Evolutionary conservation across 37 sponge, comb jelly and placozoan species (phyloP).

Genomic region (Dysidea cf. avara): DNA sequence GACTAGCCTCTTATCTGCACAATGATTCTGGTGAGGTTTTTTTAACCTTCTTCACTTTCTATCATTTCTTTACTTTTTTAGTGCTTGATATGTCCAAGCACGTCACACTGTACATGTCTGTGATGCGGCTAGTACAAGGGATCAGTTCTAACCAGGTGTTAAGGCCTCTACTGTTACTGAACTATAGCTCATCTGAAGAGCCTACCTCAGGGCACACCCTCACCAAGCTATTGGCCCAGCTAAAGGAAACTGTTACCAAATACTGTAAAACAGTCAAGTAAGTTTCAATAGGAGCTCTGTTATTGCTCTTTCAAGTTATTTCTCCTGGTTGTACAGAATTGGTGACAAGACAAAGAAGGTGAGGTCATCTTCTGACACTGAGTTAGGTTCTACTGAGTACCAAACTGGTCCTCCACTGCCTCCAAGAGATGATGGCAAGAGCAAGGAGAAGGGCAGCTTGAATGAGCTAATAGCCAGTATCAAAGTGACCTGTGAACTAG

Average conservation of each 20-base stretch:
- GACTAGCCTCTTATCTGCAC: conserved; percentile 66
- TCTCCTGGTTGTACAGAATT: no score
- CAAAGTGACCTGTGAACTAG: no score
- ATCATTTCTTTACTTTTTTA: not conserved
- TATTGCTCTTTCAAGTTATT: not conserved
- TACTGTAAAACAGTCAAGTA: conserved; percentile 65
- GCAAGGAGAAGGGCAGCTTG: not conserved
- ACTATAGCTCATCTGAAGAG: no score
- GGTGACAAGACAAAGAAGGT: no score
- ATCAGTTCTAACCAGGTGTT: conserved; percentile 34
- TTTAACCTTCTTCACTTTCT: not conserved
- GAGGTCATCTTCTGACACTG: no score
- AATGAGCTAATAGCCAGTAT: not conserved
- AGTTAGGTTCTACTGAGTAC: not conserved
- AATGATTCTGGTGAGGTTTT: conserved; percentile 76
- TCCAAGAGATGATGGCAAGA: not conserved
- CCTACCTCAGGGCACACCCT: conserved; percentile 25
- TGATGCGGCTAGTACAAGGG: conserved; percentile 48
- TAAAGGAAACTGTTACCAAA: conserved; percentile 33
- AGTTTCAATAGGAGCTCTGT: conserved; percentile 1
- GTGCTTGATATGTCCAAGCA: conserved; percentile 89
- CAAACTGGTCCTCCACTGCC: not conserved
- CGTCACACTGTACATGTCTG: conserved; percentile 66
- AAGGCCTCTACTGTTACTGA: conserved; percentile 19
- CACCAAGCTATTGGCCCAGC: conserved; percentile 37